phyloP scores from a whole-genome alignment of 2,797 vertebrate genomes.

The Hoplostethus atlanticus region DNA sequence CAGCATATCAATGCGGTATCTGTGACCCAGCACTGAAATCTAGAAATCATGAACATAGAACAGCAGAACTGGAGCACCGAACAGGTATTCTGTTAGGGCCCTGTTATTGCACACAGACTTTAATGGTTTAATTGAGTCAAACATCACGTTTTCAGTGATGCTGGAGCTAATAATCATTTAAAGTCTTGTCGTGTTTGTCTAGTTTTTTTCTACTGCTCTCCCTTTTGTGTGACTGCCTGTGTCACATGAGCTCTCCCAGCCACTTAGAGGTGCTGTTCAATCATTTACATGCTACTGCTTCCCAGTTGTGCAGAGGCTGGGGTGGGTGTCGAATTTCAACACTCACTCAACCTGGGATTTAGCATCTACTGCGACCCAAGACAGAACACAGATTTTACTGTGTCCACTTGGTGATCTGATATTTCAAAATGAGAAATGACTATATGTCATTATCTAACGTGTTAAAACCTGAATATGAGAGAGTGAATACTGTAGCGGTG shows the following conservation, averaged over 20 bases:
- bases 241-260: slow-evolving; percentile 59
- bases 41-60: not conserved
- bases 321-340: slow-evolving; percentile 63
- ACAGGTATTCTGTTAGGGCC: not conserved
- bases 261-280: slow-evolving; percentile 82
- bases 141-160: not conserved
- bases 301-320: slow-evolving; percentile 27
- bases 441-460: not conserved
- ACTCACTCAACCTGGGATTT: slow-evolving; percentile 56
- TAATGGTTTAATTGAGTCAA: no score
- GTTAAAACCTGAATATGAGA: slow-evolving; percentile 1
- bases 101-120: no score
- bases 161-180: no score
- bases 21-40: not conserved
- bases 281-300: slow-evolving; percentile 71
- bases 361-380: slow-evolving; percentile 54
- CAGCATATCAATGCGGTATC: not conserved
- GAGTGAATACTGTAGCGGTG: not conserved
- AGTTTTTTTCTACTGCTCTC: not conserved
- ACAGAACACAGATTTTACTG: slow-evolving; percentile 52
- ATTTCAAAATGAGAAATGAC: not conserved
- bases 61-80: not conserved
- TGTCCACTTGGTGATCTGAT: slow-evolving; percentile 29
- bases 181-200: no score
- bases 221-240: slow-evolving; percentile 32